These are phyloP conservation scores for Nomada hirtipes DNA, from an alignment of 2,888 invertebrate genomes.

Conservation along the genomic window DNA sequence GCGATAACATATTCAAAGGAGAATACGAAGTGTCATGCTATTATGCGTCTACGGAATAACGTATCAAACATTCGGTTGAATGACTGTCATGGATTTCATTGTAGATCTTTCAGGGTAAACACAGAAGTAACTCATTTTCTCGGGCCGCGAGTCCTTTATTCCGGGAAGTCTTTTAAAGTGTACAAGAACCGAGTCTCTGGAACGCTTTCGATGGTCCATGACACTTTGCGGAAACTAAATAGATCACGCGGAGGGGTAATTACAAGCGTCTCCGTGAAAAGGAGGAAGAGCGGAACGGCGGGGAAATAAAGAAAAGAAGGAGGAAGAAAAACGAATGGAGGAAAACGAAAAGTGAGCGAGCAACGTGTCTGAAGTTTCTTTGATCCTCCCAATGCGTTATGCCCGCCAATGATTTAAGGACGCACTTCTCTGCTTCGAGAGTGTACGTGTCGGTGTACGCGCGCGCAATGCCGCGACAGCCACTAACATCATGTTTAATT, in stretches of 20 bases:
- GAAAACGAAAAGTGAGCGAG: constrained; percentile 54
- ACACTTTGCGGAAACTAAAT: constrained; percentile 78
- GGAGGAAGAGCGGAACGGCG: constrained; percentile 43
- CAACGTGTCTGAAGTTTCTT: constrained; percentile 74
- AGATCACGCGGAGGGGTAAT: constrained; percentile 80
- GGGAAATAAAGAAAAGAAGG: constrained; percentile 20
- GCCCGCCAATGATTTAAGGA: constrained; percentile 80
- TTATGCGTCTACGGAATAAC: not conserved
- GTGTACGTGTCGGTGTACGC: constrained; percentile 34
- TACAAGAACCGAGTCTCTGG: constrained; percentile 63
- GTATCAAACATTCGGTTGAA: constrained; percentile 4
- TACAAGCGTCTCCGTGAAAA: constrained; percentile 75
- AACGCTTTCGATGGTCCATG: constrained; percentile 78
- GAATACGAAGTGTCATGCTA: not conserved
- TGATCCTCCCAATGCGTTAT: constrained; percentile 82
- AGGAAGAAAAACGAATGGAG: constrained; percentile 15
- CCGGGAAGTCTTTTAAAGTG: constrained; percentile 69
- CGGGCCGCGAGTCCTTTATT: constrained; percentile 62
- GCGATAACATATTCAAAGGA: not conserved
- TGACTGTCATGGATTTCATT: constrained; percentile 3
- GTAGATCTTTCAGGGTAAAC: constrained; percentile 2
- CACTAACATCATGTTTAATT: constrained; percentile 79
- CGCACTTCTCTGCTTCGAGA: constrained; percentile 62
- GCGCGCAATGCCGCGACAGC: constrained; percentile 39
- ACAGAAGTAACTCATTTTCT: constrained; percentile 26